Evolutionary conservation across 1,140 invertebrate species (phyloP).

Genomic region (Papilio helenus): DNA sequence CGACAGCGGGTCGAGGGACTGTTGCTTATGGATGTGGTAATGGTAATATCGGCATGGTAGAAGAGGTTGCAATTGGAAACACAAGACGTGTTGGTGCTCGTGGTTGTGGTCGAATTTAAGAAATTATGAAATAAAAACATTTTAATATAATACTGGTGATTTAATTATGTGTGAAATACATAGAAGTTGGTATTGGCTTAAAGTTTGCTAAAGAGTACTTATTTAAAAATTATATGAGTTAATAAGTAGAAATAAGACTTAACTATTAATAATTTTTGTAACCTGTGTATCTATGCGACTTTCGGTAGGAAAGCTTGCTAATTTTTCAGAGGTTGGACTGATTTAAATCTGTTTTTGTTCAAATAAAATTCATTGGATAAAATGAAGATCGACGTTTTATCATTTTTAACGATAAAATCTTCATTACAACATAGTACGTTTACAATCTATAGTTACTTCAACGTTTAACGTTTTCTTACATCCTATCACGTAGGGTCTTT

Average conservation of each 20-base stretch:
- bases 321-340: too few species aligned
- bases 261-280: too few species aligned
- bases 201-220: too few species aligned
- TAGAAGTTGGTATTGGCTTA: too few species aligned
- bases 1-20: slow-evolving; percentile 53
- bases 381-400: slow-evolving; percentile 8
- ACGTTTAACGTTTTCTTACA: slow-evolving; percentile 5
- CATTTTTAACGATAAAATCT: slow-evolving; percentile 19
- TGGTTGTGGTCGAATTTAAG: slow-evolving; percentile 1
- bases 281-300: too few species aligned
- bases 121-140: neutral
- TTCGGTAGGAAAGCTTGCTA: too few species aligned
- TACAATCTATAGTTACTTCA: slow-evolving; percentile 31
- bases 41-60: slow-evolving; percentile 48
- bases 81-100: slow-evolving; percentile 28
- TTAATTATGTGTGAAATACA: neutral
- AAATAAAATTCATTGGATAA: neutral
- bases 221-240: too few species aligned
- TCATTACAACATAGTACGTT: slow-evolving; percentile 11
- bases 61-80: slow-evolving; percentile 40
- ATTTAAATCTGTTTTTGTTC: too few species aligned
- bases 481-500: slow-evolving; percentile 28
- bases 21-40: slow-evolving; percentile 56
- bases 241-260: too few species aligned
- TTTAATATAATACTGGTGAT: neutral